Conservation (phyloP, 2,113 vertebrate species). For the Ailurus styani region DNA sequence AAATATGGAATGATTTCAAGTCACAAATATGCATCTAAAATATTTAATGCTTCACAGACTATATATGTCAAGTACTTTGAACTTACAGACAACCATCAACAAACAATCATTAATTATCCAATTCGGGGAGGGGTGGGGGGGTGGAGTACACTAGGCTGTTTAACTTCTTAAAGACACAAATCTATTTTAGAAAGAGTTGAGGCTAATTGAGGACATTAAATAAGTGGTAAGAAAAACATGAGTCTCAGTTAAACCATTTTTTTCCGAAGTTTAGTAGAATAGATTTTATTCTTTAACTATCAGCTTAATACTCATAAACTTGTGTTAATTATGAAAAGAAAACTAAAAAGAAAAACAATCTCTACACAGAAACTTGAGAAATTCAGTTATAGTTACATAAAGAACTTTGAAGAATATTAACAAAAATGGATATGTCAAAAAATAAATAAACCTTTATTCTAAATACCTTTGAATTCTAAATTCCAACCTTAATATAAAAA, state of each 20-base stretch:
- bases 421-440: background rate
- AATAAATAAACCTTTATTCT: background rate
- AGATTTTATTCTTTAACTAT: background rate
- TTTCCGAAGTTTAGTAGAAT: background rate
- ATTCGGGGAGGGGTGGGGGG: background rate
- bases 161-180: background rate
- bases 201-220: background rate
- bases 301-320: background rate
- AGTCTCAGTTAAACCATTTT: background rate
- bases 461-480: background rate
- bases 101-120: background rate
- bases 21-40: conserved; percentile 39
- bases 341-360: background rate
- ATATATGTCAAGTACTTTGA: conserved; percentile 38
- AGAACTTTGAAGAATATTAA: background rate
- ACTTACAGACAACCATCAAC: background rate
- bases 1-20: conserved; percentile 54
- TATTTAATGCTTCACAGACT: conserved; percentile 37
- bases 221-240: background rate
- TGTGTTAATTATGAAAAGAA: background rate
- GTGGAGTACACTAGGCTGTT: too few species aligned
- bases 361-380: background rate
- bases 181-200: background rate
- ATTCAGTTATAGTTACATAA: background rate
- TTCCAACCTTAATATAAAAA: background rate